Conservation (phyloP, 2,888 invertebrate genomes). For the Coenonympha arcania region DNA sequence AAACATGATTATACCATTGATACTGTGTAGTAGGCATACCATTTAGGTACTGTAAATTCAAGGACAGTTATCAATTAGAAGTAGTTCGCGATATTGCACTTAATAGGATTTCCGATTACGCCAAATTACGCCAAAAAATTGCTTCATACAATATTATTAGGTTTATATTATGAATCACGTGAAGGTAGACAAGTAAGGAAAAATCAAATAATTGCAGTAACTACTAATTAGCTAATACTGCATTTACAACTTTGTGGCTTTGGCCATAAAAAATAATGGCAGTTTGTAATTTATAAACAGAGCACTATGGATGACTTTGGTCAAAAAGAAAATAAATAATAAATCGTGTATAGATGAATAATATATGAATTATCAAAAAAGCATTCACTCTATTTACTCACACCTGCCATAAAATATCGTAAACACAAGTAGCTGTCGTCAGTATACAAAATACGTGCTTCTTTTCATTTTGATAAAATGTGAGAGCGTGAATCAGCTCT, state of each 20-base stretch:
- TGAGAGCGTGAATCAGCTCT: constrained; percentile 25
- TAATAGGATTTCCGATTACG: constrained; percentile 3
- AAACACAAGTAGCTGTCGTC: constrained; percentile 6
- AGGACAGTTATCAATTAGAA: not conserved
- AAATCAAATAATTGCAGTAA: no score
- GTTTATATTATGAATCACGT: not conserved
- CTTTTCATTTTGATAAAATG: constrained; percentile 26
- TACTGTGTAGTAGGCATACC: no score
- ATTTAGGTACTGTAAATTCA: not conserved
- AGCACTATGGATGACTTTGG: no score
- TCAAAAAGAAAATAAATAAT: no score
- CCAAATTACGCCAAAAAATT: constrained; percentile 1
- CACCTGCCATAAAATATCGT: constrained; percentile 14
- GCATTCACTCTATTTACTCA: not conserved
- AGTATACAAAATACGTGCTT: constrained; percentile 32
- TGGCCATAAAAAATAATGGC: no score
- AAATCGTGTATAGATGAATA: no score
- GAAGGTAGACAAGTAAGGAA: no score
- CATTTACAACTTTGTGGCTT: no score
- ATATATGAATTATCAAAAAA: no score
- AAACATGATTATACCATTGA: not conserved
- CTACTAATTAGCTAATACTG: no score
- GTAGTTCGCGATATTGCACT: not conserved
- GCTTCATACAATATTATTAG: not conserved
- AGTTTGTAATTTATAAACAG: no score